Evolutionary conservation across 1,140 invertebrate genomes (phyloP).

Genomic region (Sogatella furcifera): DNA sequence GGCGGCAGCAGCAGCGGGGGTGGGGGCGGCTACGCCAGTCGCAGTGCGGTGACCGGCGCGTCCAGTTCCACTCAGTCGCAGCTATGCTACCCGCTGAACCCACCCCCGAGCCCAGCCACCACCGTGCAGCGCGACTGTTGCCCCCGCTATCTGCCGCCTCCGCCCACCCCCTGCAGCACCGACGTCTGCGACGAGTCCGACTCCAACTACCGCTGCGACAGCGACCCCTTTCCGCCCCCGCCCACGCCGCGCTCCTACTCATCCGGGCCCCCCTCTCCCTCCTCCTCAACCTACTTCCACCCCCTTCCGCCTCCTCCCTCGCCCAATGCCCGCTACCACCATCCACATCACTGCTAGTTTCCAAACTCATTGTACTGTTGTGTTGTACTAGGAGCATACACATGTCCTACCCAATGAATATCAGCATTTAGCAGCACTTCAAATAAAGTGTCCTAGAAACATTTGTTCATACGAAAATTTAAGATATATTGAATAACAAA

Average conservation of each 20-base stretch:
- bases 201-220: constrained; percentile 53
- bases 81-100: constrained; percentile 67
- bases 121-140: constrained; percentile 44
- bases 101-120: constrained; percentile 81
- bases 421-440: no score
- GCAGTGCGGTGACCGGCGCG: constrained; percentile 70
- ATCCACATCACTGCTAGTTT: not conserved
- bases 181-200: constrained; percentile 87
- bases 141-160: constrained; percentile 78
- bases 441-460: no score
- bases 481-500: no score
- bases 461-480: no score
- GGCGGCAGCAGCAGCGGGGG: constrained; percentile 50
- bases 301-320: constrained; percentile 59
- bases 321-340: constrained; percentile 30
- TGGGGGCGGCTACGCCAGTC: constrained; percentile 51
- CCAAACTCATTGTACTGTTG: no score
- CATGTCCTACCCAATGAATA: no score
- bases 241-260: constrained; percentile 73
- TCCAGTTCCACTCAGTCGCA: constrained; percentile 46
- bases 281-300: constrained; percentile 62
- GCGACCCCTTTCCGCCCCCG: constrained; percentile 67
- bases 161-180: constrained; percentile 87
- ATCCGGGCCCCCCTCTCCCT: constrained; percentile 65
- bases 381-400: no score